Conservation (phyloP, 2,797 vertebrate genomes). For the Amniataba percoides region DNA sequence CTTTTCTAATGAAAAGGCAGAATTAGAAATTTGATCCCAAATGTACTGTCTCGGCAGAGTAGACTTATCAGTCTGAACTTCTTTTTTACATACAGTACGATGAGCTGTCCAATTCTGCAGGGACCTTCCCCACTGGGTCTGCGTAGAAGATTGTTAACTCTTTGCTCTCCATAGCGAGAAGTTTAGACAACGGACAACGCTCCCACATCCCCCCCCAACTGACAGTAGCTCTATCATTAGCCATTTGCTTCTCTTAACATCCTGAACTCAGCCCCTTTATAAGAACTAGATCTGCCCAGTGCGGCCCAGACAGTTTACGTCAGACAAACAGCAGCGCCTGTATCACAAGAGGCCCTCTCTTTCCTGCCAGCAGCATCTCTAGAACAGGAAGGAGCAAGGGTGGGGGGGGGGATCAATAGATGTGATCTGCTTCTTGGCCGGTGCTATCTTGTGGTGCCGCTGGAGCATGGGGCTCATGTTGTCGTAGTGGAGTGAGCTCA, state of each 20-base stretch:
- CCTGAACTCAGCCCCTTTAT: slow-evolving; percentile 74
- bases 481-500: slow-evolving; percentile 87
- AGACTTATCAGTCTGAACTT: slow-evolving; percentile 65
- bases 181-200: slow-evolving; percentile 36
- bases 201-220: slow-evolving; percentile 38
- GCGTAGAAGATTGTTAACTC: slow-evolving; percentile 74
- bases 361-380: slow-evolving; percentile 78
- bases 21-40: slow-evolving; percentile 78
- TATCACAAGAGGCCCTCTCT: slow-evolving; percentile 72
- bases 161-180: slow-evolving; percentile 47
- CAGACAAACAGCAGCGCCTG: slow-evolving; percentile 76
- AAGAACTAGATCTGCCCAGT: slow-evolving; percentile 78
- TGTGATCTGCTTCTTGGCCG: slow-evolving; percentile 85
- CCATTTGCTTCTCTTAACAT: slow-evolving; percentile 69
- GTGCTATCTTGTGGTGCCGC: slow-evolving; percentile 78
- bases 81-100: slow-evolving; percentile 65
- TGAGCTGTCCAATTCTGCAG: slow-evolving; percentile 79
- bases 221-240: slow-evolving; percentile 60
- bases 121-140: slow-evolving; percentile 75
- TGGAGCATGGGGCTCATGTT: slow-evolving; percentile 82
- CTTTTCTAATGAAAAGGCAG: slow-evolving; percentile 76
- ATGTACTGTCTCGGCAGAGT: slow-evolving; percentile 44
- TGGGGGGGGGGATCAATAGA: slow-evolving; percentile 84
- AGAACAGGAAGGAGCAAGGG: slow-evolving; percentile 82
- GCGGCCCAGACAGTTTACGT: slow-evolving; percentile 81